Evolutionary conservation across 2,797 vertebrate genomes (phyloP), one percentile per base, ranked within the genome.

Genomic region (Chelmon rostratus): DNA sequence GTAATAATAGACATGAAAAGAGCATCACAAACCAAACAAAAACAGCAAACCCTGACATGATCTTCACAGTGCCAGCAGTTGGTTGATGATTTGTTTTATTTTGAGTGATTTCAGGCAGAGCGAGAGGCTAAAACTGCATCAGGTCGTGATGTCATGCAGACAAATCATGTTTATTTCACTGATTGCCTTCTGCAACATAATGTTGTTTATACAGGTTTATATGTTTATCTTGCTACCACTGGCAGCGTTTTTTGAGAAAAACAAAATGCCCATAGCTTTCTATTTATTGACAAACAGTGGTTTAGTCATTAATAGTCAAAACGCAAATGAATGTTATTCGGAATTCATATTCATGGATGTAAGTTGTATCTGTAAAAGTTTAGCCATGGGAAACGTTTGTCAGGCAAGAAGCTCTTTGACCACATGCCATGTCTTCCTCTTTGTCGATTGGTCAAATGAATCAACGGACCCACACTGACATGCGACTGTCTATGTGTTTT

Each of bases 21-120:
- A 76, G 58, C 62, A 59, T 46, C 21, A 4, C 21, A 44, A 50
- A 61, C n/a, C 52, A 71, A 85, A 75, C 53, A 71, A 19, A 69
- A 54, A 53, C 53, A 19, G 35, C 46, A 31, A 33, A 58, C 23
- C 52, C 40, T 15, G 37, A 68, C n/a, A 53, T 10, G 25, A 57
- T 42, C 44, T 56, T 72, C 37, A n/a, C 15, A 4, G 31, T 47
- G 67, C 44, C 78, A 69, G 84, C 73, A 68, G 67, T 71, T 38
- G 77, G 54, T 73, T 79, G 69, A 81, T 72, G 59, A 46, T 73
- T 78, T 76, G 63, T 85, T 76, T 71, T 46, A 64, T 71, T 76
- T 71, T 68, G 42, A 56, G 35, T 54, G 65, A 72, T 79, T 63
- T 66, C 71, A 37, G 67, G 42, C 66, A 7, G 78, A 81, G 62